A percentile compares a stretch with the other conserved stretches of the same genome.
phyloP scores from a whole-genome alignment of 2,888 invertebrate genomes.

The Calliopum simillimum region DNA sequence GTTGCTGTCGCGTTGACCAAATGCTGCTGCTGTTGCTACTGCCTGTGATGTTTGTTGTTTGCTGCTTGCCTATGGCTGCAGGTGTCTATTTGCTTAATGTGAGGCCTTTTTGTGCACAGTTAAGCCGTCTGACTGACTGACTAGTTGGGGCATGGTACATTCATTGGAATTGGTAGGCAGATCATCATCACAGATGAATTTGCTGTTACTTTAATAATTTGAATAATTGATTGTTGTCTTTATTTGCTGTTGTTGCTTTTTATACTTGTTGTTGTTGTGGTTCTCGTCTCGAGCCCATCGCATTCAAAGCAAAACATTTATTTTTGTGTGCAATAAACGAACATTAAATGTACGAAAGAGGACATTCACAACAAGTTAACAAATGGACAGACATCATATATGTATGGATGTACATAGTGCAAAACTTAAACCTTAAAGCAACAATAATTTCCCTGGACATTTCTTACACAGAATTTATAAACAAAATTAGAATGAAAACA shows the following conservation, averaged over 20 bases:
- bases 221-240: constrained; percentile 34
- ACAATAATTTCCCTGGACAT: constrained; percentile 17
- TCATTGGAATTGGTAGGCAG: no score
- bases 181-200: neutral
- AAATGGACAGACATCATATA: neutral
- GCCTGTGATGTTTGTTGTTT: no score
- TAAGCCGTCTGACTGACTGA: neutral
- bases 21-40: neutral
- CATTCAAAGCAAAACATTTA: neutral
- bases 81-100: constrained; percentile 17
- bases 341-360: neutral
- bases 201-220: constrained; percentile 26
- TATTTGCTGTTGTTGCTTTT: neutral
- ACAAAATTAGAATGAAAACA: neutral
- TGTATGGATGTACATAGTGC: neutral
- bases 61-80: constrained; percentile 1
- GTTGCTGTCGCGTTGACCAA: neutral
- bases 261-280: neutral
- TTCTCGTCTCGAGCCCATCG: neutral
- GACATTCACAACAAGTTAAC: neutral
- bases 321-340: constrained; percentile 9
- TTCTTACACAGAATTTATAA: constrained; percentile 2
- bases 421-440: neutral
- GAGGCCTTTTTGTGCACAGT: constrained; percentile 8
- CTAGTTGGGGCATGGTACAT: neutral